phyloP scores from a whole-genome alignment of 1,140 invertebrate species.

The Goniozus legneri region DNA sequence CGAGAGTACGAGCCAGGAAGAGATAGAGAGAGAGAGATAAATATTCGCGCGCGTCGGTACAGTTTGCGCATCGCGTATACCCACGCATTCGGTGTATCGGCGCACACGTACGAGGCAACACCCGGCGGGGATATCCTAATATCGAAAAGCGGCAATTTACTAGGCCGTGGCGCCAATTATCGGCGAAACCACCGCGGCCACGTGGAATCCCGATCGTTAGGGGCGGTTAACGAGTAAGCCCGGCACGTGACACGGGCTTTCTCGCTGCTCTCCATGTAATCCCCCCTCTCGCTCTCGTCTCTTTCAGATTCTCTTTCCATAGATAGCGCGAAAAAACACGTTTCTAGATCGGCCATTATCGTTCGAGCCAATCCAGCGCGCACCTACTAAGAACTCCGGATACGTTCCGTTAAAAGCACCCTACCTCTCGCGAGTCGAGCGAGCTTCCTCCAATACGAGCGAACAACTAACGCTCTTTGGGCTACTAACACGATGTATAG shows the following conservation, averaged over 20 bases:
- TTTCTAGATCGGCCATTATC: too few relatives aligned
- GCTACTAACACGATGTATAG: too few relatives aligned
- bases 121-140: slow-evolving; percentile 9
- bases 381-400: too few relatives aligned
- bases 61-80: slow-evolving; percentile 18
- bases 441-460: too few relatives aligned
- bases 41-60: slow-evolving; percentile 1
- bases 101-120: neutral
- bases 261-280: neutral
- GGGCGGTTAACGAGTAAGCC: slow-evolving; percentile 41
- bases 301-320: too few relatives aligned
- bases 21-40: slow-evolving; percentile 1
- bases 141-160: slow-evolving; percentile 29
- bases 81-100: slow-evolving; percentile 12
- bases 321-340: too few relatives aligned
- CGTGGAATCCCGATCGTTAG: slow-evolving; percentile 43
- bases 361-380: too few relatives aligned
- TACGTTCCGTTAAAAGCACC: too few relatives aligned
- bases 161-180: slow-evolving; percentile 35
- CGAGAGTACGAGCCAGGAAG: neutral
- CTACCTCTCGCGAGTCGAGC: too few relatives aligned
- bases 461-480: too few relatives aligned
- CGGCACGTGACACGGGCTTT: slow-evolving; percentile 38
- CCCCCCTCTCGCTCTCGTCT: neutral
- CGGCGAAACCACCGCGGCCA: slow-evolving; percentile 32